Base-by-base conservation (phyloP, 2,797 vertebrate species). In the Margarornis squamiger region DNA sequence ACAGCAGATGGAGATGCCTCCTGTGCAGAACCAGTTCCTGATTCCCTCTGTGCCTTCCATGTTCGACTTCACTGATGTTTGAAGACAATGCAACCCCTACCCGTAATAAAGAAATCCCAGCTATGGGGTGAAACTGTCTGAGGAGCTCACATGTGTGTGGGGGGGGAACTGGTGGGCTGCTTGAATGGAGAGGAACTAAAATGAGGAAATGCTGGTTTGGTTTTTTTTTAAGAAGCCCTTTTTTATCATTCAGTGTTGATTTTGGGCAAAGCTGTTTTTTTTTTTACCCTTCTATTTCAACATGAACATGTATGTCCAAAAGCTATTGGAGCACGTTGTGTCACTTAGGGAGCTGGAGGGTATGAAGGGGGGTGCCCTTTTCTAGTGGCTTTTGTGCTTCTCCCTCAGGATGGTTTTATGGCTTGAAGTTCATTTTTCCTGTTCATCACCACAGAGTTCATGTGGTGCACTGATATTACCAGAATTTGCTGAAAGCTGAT, bases 231-330 rank as follows among this genome's bases (percentile, higher is more conserved):
- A 34, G 2, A 46, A 75, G 7, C 21, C 2, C 10, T 30, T 38
- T 66, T 72, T 74, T 57, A 62, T 71, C 30, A 36, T n/a, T 76
- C 29, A 10, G 3, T 1, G 0, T 26, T 80, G 38, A 3, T 75
- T 79, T 83, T 65, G 8, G 17, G 14, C 14, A 39, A 83, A 51
- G 30, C 45, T 73, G 7, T 1, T 6, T 4, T 12, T 12, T 12
- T 66, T 91, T 91, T 67, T 22, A 38, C 39, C 23, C 15, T 62
- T 48, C 20, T 38, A 2, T 66, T 93, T 58, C 34, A 29, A 24
- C 24, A 15, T 14, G 10, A 36, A 17, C 20, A 16, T 0, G 0
- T 17, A 6, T 20, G 17, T 29, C 30, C 16, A 58, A 38, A 65
- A 66, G 26, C 26, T 54, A 1, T 0, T 68, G n/a, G n/a, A 61